Conservation (phyloP, 1,140 invertebrate genomes). For the Zaprionus taronus region DNA sequence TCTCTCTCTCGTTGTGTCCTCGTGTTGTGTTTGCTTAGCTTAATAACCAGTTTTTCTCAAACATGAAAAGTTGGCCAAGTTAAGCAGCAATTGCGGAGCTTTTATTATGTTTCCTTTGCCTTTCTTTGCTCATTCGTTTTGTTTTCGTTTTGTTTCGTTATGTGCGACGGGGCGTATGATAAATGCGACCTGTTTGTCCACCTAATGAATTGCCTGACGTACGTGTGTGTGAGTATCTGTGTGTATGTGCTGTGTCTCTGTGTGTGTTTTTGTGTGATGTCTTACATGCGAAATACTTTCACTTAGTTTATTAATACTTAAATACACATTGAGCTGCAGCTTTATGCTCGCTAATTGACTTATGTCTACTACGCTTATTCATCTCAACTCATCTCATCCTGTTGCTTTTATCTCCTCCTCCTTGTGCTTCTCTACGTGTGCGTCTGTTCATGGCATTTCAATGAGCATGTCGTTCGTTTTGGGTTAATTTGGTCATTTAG, state of each 20-base stretch:
- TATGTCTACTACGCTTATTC: conserved; percentile 52
- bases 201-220: conserved; percentile 64
- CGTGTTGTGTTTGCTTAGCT: conserved; percentile 66
- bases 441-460: conserved; percentile 71
- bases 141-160: conserved; percentile 21
- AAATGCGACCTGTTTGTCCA: conserved; percentile 59
- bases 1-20: background rate
- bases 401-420: conserved; percentile 28
- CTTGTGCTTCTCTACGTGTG: background rate
- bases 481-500: conserved; percentile 77
- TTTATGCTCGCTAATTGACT: conserved; percentile 72
- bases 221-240: background rate
- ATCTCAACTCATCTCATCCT: conserved; percentile 11
- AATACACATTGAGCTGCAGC: conserved; percentile 76
- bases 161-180: conserved; percentile 67
- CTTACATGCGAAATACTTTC: conserved; percentile 60
- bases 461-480: conserved; percentile 71
- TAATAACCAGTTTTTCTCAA: conserved; percentile 78
- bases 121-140: conserved; percentile 8
- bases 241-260: background rate
- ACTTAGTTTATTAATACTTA: conserved; percentile 75
- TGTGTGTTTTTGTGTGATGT: conserved; percentile 15
- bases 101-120: conserved; percentile 52
- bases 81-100: conserved; percentile 64
- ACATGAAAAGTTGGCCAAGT: conserved; percentile 77